A percentile compares a stretch with the other conserved stretches of the same genome.
These are phyloP conservation scores for Heterodera schachtii DNA, from an alignment of 1,140 invertebrate species.

Conservation along the genomic window DNA sequence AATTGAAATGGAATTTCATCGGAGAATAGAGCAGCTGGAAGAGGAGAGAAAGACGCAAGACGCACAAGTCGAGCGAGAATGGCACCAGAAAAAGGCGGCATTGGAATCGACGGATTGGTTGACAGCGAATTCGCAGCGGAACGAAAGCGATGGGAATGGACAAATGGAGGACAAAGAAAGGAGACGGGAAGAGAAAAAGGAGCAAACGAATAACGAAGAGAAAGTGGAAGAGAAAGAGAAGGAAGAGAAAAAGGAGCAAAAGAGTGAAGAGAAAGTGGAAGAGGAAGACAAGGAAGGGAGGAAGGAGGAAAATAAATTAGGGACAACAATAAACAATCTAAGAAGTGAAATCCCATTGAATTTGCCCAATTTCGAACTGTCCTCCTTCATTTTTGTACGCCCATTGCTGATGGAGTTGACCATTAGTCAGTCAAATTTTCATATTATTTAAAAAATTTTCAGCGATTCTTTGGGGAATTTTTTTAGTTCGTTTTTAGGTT, in stretches of 20 bases:
- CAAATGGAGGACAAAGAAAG: background rate
- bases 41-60: conserved; percentile 20
- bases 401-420: no score
- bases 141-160: background rate
- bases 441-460: no score
- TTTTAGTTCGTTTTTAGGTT: no score
- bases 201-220: background rate
- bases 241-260: background rate
- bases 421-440: no score
- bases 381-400: no score
- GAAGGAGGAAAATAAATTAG: no score
- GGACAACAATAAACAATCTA: no score
- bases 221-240: background rate
- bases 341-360: no score
- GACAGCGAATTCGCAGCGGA: background rate
- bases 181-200: background rate
- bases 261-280: background rate
- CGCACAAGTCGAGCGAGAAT: conserved; percentile 20
- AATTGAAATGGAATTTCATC: conserved; percentile 19
- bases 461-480: no score
- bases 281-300: background rate
- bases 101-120: conserved; percentile 27
- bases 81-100: conserved; percentile 23
- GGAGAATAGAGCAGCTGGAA: conserved; percentile 19
- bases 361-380: no score